Base-by-base conservation (phyloP, 2,797 vertebrate species). In the Manis crassicaudata region DNA sequence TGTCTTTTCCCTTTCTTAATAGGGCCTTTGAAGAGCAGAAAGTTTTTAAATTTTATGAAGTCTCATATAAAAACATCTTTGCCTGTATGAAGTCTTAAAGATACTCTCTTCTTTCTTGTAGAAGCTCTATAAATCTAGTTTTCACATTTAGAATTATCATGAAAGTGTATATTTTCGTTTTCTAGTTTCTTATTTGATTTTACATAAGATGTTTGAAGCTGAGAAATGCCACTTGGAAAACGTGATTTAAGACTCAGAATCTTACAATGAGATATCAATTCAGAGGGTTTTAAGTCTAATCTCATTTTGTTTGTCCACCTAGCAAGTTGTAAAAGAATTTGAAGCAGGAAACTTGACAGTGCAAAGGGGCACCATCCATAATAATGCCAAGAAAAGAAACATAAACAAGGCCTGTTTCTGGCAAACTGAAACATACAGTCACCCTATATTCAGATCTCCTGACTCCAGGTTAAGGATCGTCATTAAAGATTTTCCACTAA, bases 31-130 rank as follows among this genome's bases (percentile, higher is more conserved):
- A 86, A 88, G 54, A 76, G 29, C 14, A 37, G 17, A 77, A 63
- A 32, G 11, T 21, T 92, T 93, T 86, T 63, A 60, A 97, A 63
- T 83, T 95, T 95, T 85, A 88, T 83, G 40, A 97, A 63, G 35
- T 58, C 37, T 84, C 29, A 60, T 68, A 87, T 43, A 63, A 87
- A 95, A 92, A 90, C 46, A 32, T 62, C 0, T 29, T 88, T 91
- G 5, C 35, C 32, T 83, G 23, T n/a, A 77, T 4, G 43, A 73
- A 18, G 11, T 40, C 16, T 70, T 63, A 58, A 92, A 58, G 32
- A 75, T 65, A 65, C 25, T 96, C 27, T 68, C 54, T 80, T 79
- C 40, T 92, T 95, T 84, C 27, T 86, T 93, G 40, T 46, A 68
- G 75, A 92, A 82, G 20, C 35, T 90, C 73, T 82, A 35, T 23